Evolutionary conservation across 2,113 vertebrate species (phyloP).

Genomic region (Danionella cerebrum): DNA sequence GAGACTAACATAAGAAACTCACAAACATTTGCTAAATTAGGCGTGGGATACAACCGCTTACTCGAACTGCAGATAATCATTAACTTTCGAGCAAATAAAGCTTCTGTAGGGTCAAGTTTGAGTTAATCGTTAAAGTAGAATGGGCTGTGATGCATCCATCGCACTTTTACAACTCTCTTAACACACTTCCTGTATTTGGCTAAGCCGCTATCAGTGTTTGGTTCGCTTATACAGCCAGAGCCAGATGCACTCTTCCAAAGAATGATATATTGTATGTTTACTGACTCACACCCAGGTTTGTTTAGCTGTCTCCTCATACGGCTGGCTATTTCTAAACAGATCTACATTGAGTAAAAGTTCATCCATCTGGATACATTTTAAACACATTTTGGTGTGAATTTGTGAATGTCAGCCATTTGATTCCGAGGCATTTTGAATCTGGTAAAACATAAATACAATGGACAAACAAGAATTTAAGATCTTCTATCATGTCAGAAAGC

Average conservation of each 20-base stretch:
- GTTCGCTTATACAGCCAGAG: not conserved
- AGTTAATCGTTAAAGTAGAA: not conserved
- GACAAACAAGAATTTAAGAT: not conserved
- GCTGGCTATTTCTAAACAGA: too few relatives aligned
- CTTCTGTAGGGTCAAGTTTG: not conserved
- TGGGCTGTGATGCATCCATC: not conserved
- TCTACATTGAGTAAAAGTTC: too few relatives aligned
- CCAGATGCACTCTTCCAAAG: not conserved
- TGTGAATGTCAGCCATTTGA: not conserved
- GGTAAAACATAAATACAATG: not conserved
- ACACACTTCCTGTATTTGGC: not conserved
- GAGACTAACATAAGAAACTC: not conserved
- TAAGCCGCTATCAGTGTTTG: not conserved
- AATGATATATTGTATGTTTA: not conserved
- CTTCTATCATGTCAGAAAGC: not conserved
- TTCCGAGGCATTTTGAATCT: not conserved
- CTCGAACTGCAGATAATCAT: constrained; percentile 6
- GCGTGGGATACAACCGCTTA: not conserved
- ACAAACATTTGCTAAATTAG: not conserved
- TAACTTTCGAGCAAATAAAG: constrained; percentile 12
- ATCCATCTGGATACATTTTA: too few relatives aligned
- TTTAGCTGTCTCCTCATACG: not conserved
- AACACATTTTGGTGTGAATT: too few relatives aligned
- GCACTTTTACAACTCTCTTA: not conserved
- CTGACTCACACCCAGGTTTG: not conserved